phyloP scores from a whole-genome alignment of 2,113 vertebrate genomes.

The Clarias macrocephalus region DNA sequence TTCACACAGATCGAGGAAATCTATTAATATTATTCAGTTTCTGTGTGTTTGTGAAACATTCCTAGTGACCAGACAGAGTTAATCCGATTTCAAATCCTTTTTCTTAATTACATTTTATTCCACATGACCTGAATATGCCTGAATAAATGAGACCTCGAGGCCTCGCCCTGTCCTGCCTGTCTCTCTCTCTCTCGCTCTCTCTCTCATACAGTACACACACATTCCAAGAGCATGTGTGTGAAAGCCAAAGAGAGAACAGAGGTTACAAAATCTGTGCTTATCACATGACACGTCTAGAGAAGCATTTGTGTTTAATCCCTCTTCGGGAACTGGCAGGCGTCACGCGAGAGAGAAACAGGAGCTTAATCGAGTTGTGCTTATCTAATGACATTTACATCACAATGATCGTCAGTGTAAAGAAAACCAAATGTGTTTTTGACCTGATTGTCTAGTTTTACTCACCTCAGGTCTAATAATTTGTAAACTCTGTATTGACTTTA shows the following conservation, averaged over 20 bases:
- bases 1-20: not conserved
- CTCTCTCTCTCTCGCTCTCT: not conserved
- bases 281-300: conserved; percentile 14
- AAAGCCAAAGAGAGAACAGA: not conserved
- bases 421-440: no score
- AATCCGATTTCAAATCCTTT: not conserved
- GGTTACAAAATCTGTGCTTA: not conserved
- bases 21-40: not conserved
- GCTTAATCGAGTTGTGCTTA: no score
- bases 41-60: not conserved
- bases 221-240: not conserved
- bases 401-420: no score
- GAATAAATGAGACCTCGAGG: not conserved
- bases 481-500: no score
- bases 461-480: no score
- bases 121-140: not conserved
- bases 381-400: no score
- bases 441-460: no score
- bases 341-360: not conserved
- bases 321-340: not conserved
- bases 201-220: not conserved
- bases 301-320: not conserved
- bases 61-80: not conserved
- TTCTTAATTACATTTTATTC: not conserved
- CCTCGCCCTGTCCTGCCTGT: not conserved